Percentiles rank a stretch among this genome's conserved stretches.
phyloP scores from a whole-genome alignment of 2,113 vertebrate species.

The Microtus ochrogaster region DNA sequence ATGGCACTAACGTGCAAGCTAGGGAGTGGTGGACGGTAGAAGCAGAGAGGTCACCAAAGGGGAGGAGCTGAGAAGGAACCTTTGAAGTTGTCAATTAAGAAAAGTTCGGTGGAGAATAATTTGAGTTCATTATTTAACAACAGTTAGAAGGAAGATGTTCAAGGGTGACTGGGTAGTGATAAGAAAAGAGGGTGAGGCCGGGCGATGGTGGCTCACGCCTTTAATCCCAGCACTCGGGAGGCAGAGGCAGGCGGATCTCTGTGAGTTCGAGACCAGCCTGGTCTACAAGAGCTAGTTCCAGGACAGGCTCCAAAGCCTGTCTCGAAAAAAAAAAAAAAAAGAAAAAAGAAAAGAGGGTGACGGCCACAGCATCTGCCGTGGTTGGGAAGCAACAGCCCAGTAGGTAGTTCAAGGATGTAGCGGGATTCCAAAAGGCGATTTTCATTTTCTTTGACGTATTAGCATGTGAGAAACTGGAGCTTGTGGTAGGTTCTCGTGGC shows the following conservation, averaged over 20 bases:
- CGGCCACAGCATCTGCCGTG: background rate
- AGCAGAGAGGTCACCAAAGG: conserved; percentile 3
- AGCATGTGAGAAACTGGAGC: background rate
- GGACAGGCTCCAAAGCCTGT: no score
- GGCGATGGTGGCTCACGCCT: no score
- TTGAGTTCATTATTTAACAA: conserved; percentile 47
- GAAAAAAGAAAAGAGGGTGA: background rate
- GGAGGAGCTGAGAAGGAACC: background rate
- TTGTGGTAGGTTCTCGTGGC: background rate
- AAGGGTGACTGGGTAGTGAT: background rate
- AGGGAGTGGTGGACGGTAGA: background rate
- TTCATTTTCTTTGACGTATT: background rate
- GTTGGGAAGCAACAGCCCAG: background rate
- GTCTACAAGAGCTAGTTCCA: no score
- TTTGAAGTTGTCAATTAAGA: conserved; percentile 40
- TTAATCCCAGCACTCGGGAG: no score
- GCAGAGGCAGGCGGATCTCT: no score
- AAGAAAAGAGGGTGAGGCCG: background rate
- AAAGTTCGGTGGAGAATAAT: background rate
- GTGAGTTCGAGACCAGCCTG: no score
- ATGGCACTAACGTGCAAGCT: background rate
- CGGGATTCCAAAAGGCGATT: background rate
- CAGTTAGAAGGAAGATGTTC: conserved; percentile 32
- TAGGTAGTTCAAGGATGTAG: background rate
- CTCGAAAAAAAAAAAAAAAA: no score